These are phyloP conservation scores for Piscicola geometra DNA, from an alignment of 2,888 invertebrate genomes.

Conservation along the genomic window DNA sequence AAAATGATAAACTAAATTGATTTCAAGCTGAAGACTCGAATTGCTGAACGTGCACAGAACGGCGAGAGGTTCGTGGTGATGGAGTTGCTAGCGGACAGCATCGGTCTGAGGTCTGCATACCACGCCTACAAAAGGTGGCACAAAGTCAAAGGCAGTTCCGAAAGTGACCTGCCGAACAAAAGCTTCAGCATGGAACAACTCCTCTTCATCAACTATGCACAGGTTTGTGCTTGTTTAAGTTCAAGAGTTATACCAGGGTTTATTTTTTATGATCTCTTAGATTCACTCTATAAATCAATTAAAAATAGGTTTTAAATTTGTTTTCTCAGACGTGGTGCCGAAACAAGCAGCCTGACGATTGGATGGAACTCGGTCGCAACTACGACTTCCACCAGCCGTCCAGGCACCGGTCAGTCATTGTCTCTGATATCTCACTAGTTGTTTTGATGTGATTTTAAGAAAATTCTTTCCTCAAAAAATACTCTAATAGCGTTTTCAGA, in stretches of 20 bases:
- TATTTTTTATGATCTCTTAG: background rate
- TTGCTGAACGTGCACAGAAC: no score
- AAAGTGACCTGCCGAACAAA: constrained; percentile 52
- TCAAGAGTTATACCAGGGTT: background rate
- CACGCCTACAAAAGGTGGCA: constrained; percentile 53
- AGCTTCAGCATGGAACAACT: constrained; percentile 55
- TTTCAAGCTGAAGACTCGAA: background rate
- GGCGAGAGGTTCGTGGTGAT: no score
- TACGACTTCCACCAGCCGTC: constrained; percentile 31
- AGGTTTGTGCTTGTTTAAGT: constrained; percentile 46
- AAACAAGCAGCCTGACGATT: background rate
- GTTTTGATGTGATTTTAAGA: no score
- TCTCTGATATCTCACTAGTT: no score
- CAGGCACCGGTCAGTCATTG: constrained; percentile 6
- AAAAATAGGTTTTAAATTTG: background rate
- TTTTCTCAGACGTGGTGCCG: constrained; percentile 27
- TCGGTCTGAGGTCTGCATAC: constrained; percentile 53
- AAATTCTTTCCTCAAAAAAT: no score
- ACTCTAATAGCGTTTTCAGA: no score
- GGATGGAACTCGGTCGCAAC: constrained; percentile 5
- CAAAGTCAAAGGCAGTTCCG: constrained; percentile 43
- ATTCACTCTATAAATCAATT: background rate
- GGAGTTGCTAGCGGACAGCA: constrained; percentile 57
- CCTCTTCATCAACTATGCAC: constrained; percentile 58
- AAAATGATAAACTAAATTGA: background rate